Conservation (phyloP, 2,113 vertebrate species). For the Petrocephalus zakoni region DNA sequence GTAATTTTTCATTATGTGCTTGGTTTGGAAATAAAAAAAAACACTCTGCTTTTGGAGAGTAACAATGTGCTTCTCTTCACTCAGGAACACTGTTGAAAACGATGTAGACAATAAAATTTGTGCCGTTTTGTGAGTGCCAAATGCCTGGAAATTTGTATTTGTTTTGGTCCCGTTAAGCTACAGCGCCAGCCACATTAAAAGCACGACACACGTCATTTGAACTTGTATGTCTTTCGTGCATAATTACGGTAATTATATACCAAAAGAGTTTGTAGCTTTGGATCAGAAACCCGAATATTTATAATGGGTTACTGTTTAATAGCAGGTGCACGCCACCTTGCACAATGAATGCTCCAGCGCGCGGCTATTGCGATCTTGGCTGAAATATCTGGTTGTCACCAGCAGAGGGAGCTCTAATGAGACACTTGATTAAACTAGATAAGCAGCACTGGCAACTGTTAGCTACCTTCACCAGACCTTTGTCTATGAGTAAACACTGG, state of each 20-base stretch:
- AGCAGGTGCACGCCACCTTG: neutral
- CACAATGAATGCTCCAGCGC: neutral
- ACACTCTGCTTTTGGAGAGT: conserved; percentile 12
- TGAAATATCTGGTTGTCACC: neutral
- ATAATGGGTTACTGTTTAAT: neutral
- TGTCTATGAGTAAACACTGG: neutral
- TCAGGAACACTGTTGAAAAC: conserved; percentile 27
- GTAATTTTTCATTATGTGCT: conserved; percentile 30
- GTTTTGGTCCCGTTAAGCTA: neutral
- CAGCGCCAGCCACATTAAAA: neutral
- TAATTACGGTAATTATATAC: conserved; percentile 10
- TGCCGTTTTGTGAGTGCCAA: conserved; percentile 13
- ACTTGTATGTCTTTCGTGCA: neutral
- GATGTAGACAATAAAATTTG: neutral
- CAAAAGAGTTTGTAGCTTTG: neutral
- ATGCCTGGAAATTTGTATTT: neutral
- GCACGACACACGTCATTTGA: neutral
- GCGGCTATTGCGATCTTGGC: neutral
- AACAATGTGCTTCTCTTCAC: conserved; percentile 16
- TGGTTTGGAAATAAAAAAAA: conserved; percentile 16
- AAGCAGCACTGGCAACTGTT: no score
- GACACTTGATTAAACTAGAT: neutral
- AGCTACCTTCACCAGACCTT: neutral
- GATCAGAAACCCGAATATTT: neutral
- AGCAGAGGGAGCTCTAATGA: conserved; percentile 23